Percentiles rank a stretch among this genome's conserved stretches.
These are phyloP conservation scores for Drosophila persimilis DNA, from an alignment of 1,140 invertebrate genomes.

Conservation along the genomic window DNA sequence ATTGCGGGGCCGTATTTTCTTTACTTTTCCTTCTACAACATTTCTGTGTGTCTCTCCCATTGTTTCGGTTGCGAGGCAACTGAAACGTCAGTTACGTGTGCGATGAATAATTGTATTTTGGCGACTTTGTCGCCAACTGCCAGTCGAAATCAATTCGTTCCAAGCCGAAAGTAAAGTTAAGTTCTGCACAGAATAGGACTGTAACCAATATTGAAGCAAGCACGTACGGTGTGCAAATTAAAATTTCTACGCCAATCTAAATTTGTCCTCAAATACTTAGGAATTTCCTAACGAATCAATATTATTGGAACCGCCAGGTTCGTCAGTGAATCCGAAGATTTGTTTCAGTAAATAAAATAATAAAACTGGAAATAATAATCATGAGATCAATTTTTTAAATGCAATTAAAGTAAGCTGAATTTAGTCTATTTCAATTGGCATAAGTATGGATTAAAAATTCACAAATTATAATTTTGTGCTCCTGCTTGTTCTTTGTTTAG, in stretches of 20 bases:
- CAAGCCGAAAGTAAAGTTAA: conserved; percentile 58
- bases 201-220: conserved; percentile 34
- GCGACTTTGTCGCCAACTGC: conserved; percentile 61
- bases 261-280: conserved; percentile 59
- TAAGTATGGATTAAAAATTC: no score
- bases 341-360: background rate
- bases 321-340: background rate
- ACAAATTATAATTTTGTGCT: no score
- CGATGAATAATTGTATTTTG: conserved; percentile 53
- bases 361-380: background rate
- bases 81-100: conserved; percentile 44
- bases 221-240: conserved; percentile 63
- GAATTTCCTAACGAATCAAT: conserved; percentile 36
- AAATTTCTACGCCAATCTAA: conserved; percentile 64
- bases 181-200: conserved; percentile 30
- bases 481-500: no score
- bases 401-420: no score
- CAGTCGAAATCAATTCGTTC: conserved; percentile 71
- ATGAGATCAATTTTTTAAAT: background rate
- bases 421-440: no score
- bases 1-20: conserved; percentile 43
- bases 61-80: background rate
- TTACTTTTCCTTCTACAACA: conserved; percentile 25
- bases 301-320: no score
- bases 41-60: conserved; percentile 19